phyloP scores from a whole-genome alignment of 2,797 vertebrate genomes.

The Aldrovandia affinis region DNA sequence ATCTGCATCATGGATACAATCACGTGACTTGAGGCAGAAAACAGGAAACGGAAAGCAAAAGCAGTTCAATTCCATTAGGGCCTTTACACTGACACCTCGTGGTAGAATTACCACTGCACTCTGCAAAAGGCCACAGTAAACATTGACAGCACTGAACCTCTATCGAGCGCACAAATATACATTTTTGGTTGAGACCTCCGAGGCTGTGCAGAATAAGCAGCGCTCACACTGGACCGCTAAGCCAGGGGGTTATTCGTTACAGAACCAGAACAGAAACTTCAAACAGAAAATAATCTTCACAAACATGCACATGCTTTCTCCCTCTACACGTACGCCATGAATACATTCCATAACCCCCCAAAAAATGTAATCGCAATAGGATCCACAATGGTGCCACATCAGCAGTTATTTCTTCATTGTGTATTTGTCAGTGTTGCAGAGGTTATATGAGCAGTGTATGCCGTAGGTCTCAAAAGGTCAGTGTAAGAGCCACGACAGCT shows the following conservation, averaged over 20 bases:
- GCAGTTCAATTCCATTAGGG: conserved; percentile 25
- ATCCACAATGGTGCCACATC: not conserved
- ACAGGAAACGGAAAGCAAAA: conserved; percentile 47
- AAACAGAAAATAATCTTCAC: not conserved
- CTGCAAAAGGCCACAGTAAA: not conserved
- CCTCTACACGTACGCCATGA: not conserved
- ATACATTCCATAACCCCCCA: not conserved
- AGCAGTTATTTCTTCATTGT: not conserved
- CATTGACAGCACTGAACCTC: not conserved
- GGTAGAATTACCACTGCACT: not conserved
- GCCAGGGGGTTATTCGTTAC: not conserved
- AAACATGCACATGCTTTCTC: conserved; percentile 1
- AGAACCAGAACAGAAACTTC: not conserved
- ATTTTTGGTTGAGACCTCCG: not conserved
- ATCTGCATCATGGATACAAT: conserved; percentile 32
- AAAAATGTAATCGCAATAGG: not conserved
- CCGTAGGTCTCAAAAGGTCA: not conserved
- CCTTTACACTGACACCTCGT: conserved; percentile 47
- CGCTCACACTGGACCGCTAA: not conserved
- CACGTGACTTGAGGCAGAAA: not conserved
- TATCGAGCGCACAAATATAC: not conserved
- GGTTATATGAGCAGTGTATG: not conserved
- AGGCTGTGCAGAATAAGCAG: no score
- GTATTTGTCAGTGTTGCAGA: not conserved
- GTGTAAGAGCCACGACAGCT: not conserved